Evolutionary conservation across 2,888 invertebrate species (phyloP), one percentile per base, ranked within the genome.

Genomic region (Thysanoteuthis rhombus): DNA sequence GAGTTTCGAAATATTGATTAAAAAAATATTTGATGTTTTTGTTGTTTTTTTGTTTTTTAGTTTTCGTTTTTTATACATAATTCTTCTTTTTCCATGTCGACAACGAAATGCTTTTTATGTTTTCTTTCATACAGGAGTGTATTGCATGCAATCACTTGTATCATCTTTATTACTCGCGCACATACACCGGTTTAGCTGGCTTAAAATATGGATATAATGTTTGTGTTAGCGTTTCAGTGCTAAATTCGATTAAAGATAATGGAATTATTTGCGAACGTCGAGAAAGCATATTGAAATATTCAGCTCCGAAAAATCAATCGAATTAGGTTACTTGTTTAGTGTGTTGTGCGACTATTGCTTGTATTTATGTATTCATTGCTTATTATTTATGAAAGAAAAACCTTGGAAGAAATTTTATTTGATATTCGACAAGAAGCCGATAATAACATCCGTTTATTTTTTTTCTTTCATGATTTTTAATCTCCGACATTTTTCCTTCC

Each of bases 191-290:
- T n/a, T 75, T 75, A n/a, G n/a, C 36, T 36, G 16, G n/a, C 75
- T n/a, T 75, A 75, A 75, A 75, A 36, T 75, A n/a, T 75, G 75
- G 36, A 75, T 75, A 75, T 75, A 75, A 75, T 75, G 75, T 75
- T 75, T 75, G 75, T 75, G 36, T 75, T 75, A 75, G 16, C 75
- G 75, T 75, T 75, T 75, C 75, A 75, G n/a, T 75, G 75, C n/a
- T 75, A 75, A 75, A 75, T 75, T 75, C 75, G n/a, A n/a, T 75
- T 75, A 75, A n/a, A 75, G 75, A 75, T 75, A 75, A 75, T 75
- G 36, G 75, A 75, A 75, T 75, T 75, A 75, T 75, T 75, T 36
- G n/a, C 75, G n/a, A 75, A 75, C 75, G 75, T 12, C 16, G 75
- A 36, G 12, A 36, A 75, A 75, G 75, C n/a, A 36, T 75, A 75